These are phyloP conservation scores for Pelodiscus sinensis DNA, from an alignment of 2,113 vertebrate species.

Conservation along the genomic window DNA sequence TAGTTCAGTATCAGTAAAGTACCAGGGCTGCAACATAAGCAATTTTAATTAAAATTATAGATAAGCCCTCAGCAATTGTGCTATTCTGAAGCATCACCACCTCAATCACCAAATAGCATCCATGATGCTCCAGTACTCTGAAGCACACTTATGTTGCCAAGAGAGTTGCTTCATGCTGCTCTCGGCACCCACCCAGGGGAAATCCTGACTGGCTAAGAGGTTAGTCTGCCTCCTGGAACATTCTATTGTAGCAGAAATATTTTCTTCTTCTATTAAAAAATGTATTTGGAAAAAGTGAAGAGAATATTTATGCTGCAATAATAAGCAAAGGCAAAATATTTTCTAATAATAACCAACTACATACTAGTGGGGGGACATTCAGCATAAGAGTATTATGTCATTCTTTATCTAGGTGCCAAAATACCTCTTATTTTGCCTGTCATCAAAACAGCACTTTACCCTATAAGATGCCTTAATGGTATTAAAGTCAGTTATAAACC, in stretches of 20 bases:
- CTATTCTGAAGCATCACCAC: background rate
- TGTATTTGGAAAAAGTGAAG: slow-evolving; percentile 3
- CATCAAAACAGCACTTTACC: background rate
- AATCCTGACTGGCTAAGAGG: slow-evolving; percentile 31
- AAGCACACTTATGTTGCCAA: background rate
- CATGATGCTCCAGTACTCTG: background rate
- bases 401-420: background rate
- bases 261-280: slow-evolving; percentile 28
- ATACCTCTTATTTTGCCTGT: background rate
- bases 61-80: rapidly evolving
- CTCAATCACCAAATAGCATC: background rate
- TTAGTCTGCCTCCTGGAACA: slow-evolving; percentile 22
- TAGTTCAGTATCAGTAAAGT: background rate
- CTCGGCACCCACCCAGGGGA: background rate
- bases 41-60: background rate
- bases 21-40: background rate
- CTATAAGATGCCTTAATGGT: background rate
- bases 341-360: slow-evolving; percentile 11
- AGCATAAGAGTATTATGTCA: background rate
- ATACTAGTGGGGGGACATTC: background rate
- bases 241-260: background rate
- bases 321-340: background rate
- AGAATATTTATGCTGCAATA: background rate
- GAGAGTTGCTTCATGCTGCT: slow-evolving; percentile 14
- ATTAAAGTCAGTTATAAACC: background rate